phyloP scores from a whole-genome alignment of 2,113 vertebrate species.

The Sterna hirundo region DNA sequence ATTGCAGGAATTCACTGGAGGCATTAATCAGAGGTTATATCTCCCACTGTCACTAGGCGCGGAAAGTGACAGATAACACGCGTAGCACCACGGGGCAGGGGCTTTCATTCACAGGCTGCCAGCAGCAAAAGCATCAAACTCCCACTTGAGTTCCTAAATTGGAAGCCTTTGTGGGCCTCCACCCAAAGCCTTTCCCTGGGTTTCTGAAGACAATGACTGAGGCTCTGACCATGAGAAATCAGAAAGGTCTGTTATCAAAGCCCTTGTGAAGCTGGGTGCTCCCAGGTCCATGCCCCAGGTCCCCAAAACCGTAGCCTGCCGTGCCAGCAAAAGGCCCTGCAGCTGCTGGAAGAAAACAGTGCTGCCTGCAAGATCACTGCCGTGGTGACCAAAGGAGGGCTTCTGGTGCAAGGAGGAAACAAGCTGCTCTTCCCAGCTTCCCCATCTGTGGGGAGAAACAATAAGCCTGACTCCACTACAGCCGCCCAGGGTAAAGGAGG shows the following conservation, averaged over 20 bases:
- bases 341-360: neutral
- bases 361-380: neutral
- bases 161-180: neutral
- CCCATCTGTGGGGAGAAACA: neutral
- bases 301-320: fast-evolving
- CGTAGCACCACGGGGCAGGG: neutral
- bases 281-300: neutral
- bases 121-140: neutral
- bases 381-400: fast-evolving
- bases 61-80: neutral
- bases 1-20: neutral
- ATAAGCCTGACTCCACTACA: neutral
- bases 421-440: neutral
- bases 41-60: neutral
- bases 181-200: neutral
- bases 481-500: neutral
- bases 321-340: neutral
- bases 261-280: neutral
- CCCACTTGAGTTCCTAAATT: neutral
- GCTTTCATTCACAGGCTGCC: neutral
- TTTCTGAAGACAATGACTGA: neutral
- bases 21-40: neutral
- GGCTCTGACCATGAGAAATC: neutral
- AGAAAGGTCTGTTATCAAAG: neutral
- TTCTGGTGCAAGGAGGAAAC: neutral